These are phyloP conservation scores for Brenthis daphne DNA, from an alignment of 2,888 invertebrate genomes.

Conservation along the genomic window DNA sequence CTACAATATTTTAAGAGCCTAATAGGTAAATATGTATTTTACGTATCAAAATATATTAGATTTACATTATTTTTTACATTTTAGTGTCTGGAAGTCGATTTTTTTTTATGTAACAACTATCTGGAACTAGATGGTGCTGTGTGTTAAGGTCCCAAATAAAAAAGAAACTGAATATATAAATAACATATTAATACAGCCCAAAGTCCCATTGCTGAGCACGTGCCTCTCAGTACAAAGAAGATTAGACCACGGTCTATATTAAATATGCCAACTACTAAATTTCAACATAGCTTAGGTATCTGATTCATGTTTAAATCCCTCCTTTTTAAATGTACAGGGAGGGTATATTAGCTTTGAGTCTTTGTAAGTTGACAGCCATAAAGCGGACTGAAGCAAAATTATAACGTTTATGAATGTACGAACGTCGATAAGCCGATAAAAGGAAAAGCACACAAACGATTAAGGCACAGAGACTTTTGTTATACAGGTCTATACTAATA, in stretches of 20 bases:
- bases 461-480: conserved; percentile 2
- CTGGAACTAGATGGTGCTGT: too few relatives aligned
- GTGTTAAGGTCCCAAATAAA: too few relatives aligned
- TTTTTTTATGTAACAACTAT: too few relatives aligned
- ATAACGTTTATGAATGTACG: conserved; percentile 29
- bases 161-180: too few relatives aligned
- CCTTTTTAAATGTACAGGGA: conserved; percentile 26
- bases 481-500: background rate
- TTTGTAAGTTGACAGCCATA: conserved; percentile 32
- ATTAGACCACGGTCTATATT: background rate
- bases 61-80: too few relatives aligned
- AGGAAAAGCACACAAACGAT: conserved; percentile 10
- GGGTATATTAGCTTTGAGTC: conserved; percentile 32
- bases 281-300: conserved; percentile 10
- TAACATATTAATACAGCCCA: too few relatives aligned
- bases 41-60: too few relatives aligned
- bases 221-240: too few relatives aligned
- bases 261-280: conserved; percentile 13
- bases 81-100: too few relatives aligned
- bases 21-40: too few relatives aligned
- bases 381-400: conserved; percentile 27
- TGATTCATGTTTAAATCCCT: conserved; percentile 28
- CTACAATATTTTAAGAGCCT: too few relatives aligned
- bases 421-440: conserved; percentile 31
- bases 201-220: too few relatives aligned